phyloP scores from a whole-genome alignment of 2,888 invertebrate species.

The Idaea biselata region DNA sequence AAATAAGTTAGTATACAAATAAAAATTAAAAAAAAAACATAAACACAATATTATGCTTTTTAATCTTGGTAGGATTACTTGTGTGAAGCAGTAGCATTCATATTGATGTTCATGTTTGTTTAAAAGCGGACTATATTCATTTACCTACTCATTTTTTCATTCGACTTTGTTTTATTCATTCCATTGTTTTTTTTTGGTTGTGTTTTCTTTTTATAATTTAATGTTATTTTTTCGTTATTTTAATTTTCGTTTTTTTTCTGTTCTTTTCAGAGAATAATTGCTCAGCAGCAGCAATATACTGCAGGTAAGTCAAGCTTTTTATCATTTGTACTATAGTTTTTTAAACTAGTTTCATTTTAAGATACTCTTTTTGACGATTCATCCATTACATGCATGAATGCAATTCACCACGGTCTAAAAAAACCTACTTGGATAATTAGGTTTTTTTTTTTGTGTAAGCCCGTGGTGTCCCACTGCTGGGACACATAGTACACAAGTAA shows the following conservation, averaged over 20 bases:
- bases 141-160: not conserved
- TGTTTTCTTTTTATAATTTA: constrained; percentile 23
- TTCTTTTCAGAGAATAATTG: constrained; percentile 84
- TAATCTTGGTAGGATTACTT: too few species aligned
- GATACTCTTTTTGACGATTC: not conserved
- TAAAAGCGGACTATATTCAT: not conserved
- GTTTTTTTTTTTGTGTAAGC: too few species aligned
- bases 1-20: too few species aligned
- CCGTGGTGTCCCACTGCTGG: too few species aligned
- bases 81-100: too few species aligned
- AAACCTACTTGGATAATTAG: too few species aligned
- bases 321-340: not conserved
- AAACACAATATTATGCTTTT: too few species aligned
- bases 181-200: constrained; percentile 7
- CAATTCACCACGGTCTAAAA: too few species aligned
- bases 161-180: not conserved
- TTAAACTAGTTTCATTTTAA: not conserved
- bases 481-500: too few species aligned
- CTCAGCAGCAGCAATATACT: constrained; percentile 82
- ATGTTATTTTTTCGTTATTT: constrained; percentile 34
- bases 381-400: too few species aligned
- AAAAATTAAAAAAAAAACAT: too few species aligned
- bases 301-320: constrained; percentile 73
- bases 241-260: constrained; percentile 50
- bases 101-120: too few species aligned